These are phyloP conservation scores for Enteromius unitaeniatus DNA, from an alignment of 2,797 vertebrate genomes.

Conservation along the genomic window DNA sequence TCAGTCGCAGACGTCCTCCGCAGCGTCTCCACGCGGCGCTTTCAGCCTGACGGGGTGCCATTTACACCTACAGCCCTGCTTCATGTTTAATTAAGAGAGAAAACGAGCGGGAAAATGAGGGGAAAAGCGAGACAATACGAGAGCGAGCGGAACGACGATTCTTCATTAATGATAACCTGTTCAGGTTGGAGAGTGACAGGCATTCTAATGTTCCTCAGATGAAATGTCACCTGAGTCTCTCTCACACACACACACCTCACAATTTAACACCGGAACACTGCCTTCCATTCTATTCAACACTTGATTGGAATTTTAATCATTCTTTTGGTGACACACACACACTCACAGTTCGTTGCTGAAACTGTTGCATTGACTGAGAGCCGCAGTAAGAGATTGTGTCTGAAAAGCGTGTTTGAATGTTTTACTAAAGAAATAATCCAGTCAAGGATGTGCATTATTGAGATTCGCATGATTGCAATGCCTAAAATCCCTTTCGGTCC, in stretches of 20 bases:
- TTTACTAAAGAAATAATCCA: neutral
- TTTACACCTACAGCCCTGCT: constrained; percentile 16
- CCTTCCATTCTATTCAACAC: neutral
- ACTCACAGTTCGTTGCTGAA: neutral
- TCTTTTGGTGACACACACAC: neutral
- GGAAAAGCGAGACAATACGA: neutral
- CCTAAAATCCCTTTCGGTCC: neutral
- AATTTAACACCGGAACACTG: constrained; percentile 18
- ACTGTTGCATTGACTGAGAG: constrained; percentile 17
- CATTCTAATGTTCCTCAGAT: constrained; percentile 65
- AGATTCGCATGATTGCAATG: neutral
- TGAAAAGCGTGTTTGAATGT: neutral
- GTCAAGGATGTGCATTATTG: neutral
- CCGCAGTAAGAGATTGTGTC: neutral
- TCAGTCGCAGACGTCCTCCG: neutral
- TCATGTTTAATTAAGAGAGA: constrained; percentile 30
- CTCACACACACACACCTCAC: constrained; percentile 28
- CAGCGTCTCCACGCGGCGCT: neutral
- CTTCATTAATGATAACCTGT: constrained; percentile 56
- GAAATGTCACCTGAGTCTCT: constrained; percentile 6
- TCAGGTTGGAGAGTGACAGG: constrained; percentile 56
- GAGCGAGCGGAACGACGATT: constrained; percentile 61
- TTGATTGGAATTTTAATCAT: constrained; percentile 34
- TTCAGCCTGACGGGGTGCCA: neutral
- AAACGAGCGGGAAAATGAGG: neutral